A percentile compares a stretch with the other conserved stretches of the same genome.
These are phyloP conservation scores for Megastigmus dorsalis DNA, from an alignment of 2,888 invertebrate genomes.

Conservation along the genomic window DNA sequence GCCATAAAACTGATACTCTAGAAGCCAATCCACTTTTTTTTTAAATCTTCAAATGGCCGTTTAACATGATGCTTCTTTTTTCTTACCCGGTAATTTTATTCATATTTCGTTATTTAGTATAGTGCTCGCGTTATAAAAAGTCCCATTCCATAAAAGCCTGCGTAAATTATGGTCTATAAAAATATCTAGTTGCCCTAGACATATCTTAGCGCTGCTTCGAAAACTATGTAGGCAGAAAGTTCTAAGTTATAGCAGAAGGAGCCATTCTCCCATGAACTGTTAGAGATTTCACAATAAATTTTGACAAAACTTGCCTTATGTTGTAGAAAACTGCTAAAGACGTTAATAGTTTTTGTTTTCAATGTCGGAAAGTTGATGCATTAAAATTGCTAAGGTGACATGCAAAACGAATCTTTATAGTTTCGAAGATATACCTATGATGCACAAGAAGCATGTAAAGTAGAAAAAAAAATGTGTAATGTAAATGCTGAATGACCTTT, in stretches of 20 bases:
- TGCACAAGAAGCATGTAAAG: too few species aligned
- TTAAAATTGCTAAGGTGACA: neutral
- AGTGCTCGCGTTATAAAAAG: slow-evolving; percentile 17
- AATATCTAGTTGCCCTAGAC: slow-evolving; percentile 13
- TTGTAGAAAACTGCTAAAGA: slow-evolving; percentile 8
- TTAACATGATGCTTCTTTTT: slow-evolving; percentile 11
- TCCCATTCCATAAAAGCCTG: slow-evolving; percentile 12
- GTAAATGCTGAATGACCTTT: too few species aligned
- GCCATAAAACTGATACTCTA: neutral
- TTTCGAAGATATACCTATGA: too few species aligned
- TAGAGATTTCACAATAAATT: slow-evolving; percentile 39
- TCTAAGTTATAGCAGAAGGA: slow-evolving; percentile 37
- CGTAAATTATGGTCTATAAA: slow-evolving; percentile 48
- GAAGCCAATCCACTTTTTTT: slow-evolving; percentile 28
- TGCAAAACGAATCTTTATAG: too few species aligned
- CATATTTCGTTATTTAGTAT: slow-evolving; percentile 28
- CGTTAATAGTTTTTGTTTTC: neutral
- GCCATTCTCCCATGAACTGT: slow-evolving; percentile 28
- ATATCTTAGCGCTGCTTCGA: slow-evolving; percentile 6
- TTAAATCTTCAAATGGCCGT: slow-evolving; percentile 12
- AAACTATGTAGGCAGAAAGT: slow-evolving; percentile 29
- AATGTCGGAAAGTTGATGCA: slow-evolving; percentile 7
- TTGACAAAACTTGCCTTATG: neutral
- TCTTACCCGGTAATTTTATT: slow-evolving; percentile 31
- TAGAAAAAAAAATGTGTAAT: too few species aligned